Evolutionary conservation across 1,140 invertebrate species (phyloP), one percentile per base, ranked within the genome.

Genomic region (Pogonognathellus flavescens): DNA sequence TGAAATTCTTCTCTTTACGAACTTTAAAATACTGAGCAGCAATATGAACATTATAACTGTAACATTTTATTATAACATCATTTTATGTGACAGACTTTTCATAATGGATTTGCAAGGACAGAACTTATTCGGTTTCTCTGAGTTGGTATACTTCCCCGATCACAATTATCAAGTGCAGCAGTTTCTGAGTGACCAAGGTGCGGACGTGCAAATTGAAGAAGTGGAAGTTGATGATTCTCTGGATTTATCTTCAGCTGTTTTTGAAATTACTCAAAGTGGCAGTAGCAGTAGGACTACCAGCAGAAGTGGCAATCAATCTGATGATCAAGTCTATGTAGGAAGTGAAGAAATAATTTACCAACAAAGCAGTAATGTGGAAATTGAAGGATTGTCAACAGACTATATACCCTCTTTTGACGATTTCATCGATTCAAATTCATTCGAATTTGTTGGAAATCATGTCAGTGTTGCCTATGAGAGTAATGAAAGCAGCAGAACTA

Each of bases 361-460:
- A n/a, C 14, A 11, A n/a, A 31, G 14, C 25, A n/a, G 9, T n/a
- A 50, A 50, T 18, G 70, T 76, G 4, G 70, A 76, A 76, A 49
- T 76, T 7, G 31, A 76, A 66, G 20, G 22, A n/a, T 11, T 76
- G 41, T 41, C 66, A 18, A 70, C 70, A 20, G 70, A 76, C 41
- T 76, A 41, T n/a, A 76, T 76, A 6, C 70, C 70, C 1, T 49
- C 70, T n/a, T 76, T 76, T 49, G 70, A 76, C 14, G 70, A 76
- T 18, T 9, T 76, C 2, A 25, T 76, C 0, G 70, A 76, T 16
- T 76, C 49, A 3, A 50, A 76, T 9, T 31, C 16, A 7, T 76
- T 50, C 9, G 20, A 66, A 76, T 76, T 49, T 16, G 70, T 76
- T 18, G 70, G 70, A 6, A 76, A 76, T 50, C 41, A 76, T 50